These are phyloP conservation scores for Aplysia californica DNA, from an alignment of 1,140 invertebrate species.

Conservation along the genomic window DNA sequence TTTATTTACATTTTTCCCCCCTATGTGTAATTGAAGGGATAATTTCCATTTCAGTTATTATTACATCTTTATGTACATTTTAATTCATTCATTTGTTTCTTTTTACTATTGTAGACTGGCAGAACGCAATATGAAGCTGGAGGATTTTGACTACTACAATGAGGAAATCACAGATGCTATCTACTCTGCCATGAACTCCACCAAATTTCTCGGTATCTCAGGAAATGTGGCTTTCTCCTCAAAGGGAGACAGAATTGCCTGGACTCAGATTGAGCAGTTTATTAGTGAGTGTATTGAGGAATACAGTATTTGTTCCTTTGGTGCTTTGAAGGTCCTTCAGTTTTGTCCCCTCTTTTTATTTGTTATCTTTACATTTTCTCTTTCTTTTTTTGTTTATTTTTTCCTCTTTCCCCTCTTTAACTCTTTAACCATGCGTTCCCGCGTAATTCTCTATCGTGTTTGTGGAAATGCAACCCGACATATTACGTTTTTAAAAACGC, in stretches of 20 bases:
- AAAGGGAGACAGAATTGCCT: slow-evolving; percentile 96
- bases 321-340: not conserved
- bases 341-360: too few relatives aligned
- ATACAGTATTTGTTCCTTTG: not conserved
- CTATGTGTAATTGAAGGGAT: too few relatives aligned
- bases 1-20: too few relatives aligned
- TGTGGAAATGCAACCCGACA: too few relatives aligned
- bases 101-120: too few relatives aligned
- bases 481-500: too few relatives aligned
- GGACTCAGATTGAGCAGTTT: slow-evolving; percentile 98
- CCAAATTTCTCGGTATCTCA: slow-evolving; percentile 97
- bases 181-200: slow-evolving; percentile 96
- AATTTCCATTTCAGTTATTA: too few relatives aligned
- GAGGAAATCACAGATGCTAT: slow-evolving; percentile 95
- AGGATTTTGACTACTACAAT: slow-evolving; percentile 98
- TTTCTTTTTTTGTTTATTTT: not conserved
- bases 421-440: not conserved
- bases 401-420: not conserved
- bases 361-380: not conserved
- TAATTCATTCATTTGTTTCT: too few relatives aligned
- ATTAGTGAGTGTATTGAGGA: slow-evolving; percentile 64
- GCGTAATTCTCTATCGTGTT: too few relatives aligned
- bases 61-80: too few relatives aligned
- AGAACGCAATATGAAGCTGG: slow-evolving; percentile 83
- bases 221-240: slow-evolving; percentile 95